phyloP scores from a whole-genome alignment of 2,888 invertebrate genomes.

The Notocelia uddmanniana region DNA sequence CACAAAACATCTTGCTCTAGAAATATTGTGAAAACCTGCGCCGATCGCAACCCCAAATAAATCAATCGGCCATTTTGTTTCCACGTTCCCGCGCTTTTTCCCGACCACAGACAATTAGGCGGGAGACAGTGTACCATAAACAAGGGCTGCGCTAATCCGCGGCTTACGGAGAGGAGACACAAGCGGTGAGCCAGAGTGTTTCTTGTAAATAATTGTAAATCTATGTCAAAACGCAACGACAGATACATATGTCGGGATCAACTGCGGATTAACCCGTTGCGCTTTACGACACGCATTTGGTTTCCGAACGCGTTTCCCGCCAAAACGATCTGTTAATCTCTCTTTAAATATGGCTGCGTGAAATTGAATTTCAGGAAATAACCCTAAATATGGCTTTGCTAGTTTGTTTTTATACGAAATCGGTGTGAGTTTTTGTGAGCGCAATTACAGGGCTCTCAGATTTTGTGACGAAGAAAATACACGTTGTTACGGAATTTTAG shows the following conservation, averaged over 20 bases:
- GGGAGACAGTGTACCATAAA: slow-evolving; percentile 76
- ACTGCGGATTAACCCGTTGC: slow-evolving; percentile 80
- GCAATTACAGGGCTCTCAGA: slow-evolving; percentile 42
- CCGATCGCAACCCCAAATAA: slow-evolving; percentile 65
- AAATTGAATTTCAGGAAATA: slow-evolving; percentile 65
- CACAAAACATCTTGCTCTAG: slow-evolving; percentile 81
- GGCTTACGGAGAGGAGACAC: slow-evolving; percentile 78
- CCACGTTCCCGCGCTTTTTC: slow-evolving; percentile 72
- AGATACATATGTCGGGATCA: slow-evolving; percentile 85
- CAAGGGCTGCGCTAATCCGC: slow-evolving; percentile 76
- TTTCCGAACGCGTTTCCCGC: slow-evolving; percentile 74
- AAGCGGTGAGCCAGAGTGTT: slow-evolving; percentile 71
- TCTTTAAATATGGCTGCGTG: slow-evolving; percentile 72
- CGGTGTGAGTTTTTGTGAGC: slow-evolving; percentile 39
- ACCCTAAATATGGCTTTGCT: slow-evolving; percentile 68
- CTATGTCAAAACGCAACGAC: slow-evolving; percentile 84
- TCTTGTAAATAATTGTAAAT: slow-evolving; percentile 86
- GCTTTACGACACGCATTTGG: slow-evolving; percentile 74
- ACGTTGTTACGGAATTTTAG: slow-evolving; percentile 54
- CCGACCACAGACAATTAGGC: slow-evolving; percentile 77
- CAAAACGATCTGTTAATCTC: slow-evolving; percentile 74
- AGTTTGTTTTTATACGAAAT: slow-evolving; percentile 61
- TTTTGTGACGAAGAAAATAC: slow-evolving; percentile 52
- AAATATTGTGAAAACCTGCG: slow-evolving; percentile 79
- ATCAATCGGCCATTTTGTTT: slow-evolving; percentile 77